Evolutionary conservation across 2,113 vertebrate species (phyloP).

Genomic region (Cyphomyrus discorhynchus): DNA sequence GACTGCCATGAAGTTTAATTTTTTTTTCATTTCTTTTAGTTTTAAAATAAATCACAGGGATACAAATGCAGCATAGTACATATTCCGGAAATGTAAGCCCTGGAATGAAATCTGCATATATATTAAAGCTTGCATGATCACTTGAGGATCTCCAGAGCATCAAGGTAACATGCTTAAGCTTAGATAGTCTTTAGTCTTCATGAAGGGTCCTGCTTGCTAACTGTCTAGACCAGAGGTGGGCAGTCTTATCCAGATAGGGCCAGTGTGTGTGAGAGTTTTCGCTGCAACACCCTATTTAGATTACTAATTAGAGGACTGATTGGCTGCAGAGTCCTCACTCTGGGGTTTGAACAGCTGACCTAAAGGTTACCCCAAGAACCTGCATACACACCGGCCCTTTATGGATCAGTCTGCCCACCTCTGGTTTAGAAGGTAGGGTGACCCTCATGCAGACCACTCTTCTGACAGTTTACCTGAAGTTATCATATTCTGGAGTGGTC

Average conservation of each 20-base stretch:
- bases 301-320: too few relatives aligned
- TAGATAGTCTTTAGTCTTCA: not conserved
- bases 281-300: too few relatives aligned
- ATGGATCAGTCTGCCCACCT: too few relatives aligned
- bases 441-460: not conserved
- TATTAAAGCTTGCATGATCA: not conserved
- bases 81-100: not conserved
- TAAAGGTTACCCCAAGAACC: too few relatives aligned
- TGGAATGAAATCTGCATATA: not conserved
- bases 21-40: not conserved
- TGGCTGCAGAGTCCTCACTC: too few relatives aligned
- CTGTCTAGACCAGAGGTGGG: not conserved
- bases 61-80: constrained; percentile 2
- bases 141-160: not conserved
- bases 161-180: not conserved
- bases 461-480: not conserved
- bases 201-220: not conserved
- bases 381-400: too few relatives aligned
- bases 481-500: not conserved
- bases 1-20: not conserved
- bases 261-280: too few relatives aligned
- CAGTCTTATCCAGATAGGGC: too few relatives aligned
- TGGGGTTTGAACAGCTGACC: too few relatives aligned
- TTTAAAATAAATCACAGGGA: not conserved
- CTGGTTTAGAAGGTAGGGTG: not conserved